These are phyloP conservation scores for Molossus molossus DNA, from an alignment of 2,797 vertebrate species.

Conservation along the genomic window DNA sequence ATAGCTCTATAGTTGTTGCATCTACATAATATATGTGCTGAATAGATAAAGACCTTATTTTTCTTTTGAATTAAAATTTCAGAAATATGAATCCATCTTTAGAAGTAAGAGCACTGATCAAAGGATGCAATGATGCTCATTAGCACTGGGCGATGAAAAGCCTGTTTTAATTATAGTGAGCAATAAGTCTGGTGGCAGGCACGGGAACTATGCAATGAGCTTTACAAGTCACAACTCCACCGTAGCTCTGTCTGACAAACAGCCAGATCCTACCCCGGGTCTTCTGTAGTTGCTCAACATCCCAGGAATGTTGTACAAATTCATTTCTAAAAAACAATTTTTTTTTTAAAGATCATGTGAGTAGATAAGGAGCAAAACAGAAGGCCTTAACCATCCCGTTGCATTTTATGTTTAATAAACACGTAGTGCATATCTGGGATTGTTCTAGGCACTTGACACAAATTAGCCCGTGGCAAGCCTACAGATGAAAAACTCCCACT, in stretches of 20 bases:
- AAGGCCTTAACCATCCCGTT: background rate
- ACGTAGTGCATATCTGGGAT: background rate
- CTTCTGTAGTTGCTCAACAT: conserved; percentile 48
- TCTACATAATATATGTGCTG: conserved; percentile 77
- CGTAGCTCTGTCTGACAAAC: background rate
- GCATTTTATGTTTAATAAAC: conserved; percentile 55
- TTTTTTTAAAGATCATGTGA: conserved; percentile 65
- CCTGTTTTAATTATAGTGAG: conserved; percentile 31
- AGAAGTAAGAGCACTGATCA: conserved; percentile 82
- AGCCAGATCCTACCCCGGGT: conserved; percentile 44
- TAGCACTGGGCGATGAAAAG: conserved; percentile 78
- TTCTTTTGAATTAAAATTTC: conserved; percentile 82
- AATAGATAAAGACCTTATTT: conserved; percentile 81
- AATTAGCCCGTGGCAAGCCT: background rate
- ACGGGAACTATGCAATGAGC: background rate
- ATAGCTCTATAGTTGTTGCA: conserved; percentile 77
- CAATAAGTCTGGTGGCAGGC: background rate
- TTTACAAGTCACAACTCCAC: conserved; percentile 7
- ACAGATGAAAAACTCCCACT: background rate
- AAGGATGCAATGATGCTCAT: conserved; percentile 80
- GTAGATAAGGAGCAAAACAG: conserved; percentile 51
- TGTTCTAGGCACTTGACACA: background rate
- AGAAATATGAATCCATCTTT: conserved; percentile 85
- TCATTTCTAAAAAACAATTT: conserved; percentile 65
- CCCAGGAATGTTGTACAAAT: conserved; percentile 66